Conservation (phyloP, 2,113 vertebrate genomes). For the Marcusenius ussheri region DNA sequence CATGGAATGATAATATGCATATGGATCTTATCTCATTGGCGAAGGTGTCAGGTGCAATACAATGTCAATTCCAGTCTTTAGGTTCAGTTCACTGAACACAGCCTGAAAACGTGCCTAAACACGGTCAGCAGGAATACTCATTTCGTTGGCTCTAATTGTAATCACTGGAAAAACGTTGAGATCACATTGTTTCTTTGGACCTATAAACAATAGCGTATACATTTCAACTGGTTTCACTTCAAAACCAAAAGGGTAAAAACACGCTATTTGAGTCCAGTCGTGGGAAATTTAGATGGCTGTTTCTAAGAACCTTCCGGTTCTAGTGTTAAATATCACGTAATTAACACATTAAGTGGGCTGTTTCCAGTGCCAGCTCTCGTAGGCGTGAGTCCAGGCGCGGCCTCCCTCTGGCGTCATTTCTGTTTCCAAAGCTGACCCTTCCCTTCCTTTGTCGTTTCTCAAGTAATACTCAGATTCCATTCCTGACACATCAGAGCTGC, state of each 20-base stretch:
- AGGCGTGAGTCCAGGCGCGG: constrained; percentile 54
- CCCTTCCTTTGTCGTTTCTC: constrained; percentile 63
- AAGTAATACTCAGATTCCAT: constrained; percentile 71
- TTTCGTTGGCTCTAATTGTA: background rate
- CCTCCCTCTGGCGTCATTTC: constrained; percentile 53
- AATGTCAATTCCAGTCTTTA: background rate
- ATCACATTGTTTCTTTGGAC: background rate
- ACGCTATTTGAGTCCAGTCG: background rate
- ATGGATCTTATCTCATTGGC: background rate
- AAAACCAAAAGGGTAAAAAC: background rate
- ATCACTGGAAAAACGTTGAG: background rate
- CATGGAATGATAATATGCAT: background rate
- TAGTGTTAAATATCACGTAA: constrained; percentile 37
- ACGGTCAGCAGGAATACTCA: background rate
- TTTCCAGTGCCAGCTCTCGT: constrained; percentile 43
- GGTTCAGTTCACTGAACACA: background rate
- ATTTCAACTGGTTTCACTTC: background rate
- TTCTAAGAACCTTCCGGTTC: background rate
- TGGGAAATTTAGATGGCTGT: background rate
- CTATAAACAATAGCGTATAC: background rate
- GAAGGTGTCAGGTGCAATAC: background rate
- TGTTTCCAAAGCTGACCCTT: constrained; percentile 72
- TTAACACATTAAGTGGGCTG: constrained; percentile 41
- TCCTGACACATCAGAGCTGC: constrained; percentile 65
- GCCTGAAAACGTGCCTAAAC: background rate